These are phyloP conservation scores for Sphecodes monilicornis DNA, from an alignment of 2,888 invertebrate species.

Conservation along the genomic window DNA sequence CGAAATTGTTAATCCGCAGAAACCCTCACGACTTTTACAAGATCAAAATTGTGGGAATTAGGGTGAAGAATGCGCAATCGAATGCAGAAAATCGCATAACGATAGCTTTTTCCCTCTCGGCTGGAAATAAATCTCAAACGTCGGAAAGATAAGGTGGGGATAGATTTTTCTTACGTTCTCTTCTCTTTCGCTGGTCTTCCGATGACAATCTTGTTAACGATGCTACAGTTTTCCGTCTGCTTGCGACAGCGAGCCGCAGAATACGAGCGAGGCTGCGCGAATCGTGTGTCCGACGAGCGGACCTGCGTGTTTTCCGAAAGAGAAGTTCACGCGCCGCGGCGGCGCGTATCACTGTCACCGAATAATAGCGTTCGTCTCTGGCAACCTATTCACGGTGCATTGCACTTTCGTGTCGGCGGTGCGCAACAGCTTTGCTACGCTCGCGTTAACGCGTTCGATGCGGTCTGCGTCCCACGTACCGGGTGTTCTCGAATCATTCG, in stretches of 20 bases:
- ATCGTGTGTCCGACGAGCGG: not conserved
- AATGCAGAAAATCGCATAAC: not conserved
- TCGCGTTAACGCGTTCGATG: slow-evolving; percentile 42
- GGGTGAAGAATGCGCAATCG: not conserved
- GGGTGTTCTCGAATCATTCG: slow-evolving; percentile 16
- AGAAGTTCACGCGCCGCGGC: slow-evolving; percentile 31
- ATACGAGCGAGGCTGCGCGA: not conserved
- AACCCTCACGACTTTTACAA: not conserved
- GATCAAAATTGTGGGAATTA: not conserved
- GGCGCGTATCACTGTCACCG: slow-evolving; percentile 62
- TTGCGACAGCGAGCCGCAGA: too few species aligned
- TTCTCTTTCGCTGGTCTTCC: too few species aligned
- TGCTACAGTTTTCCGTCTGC: not conserved
- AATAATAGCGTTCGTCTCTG: slow-evolving; percentile 70
- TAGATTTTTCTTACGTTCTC: not conserved
- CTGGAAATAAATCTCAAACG: not conserved
- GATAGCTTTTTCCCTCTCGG: not conserved
- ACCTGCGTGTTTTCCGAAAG: slow-evolving; percentile 19
- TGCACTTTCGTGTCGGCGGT: slow-evolving; percentile 67
- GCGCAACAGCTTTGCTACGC: slow-evolving; percentile 21
- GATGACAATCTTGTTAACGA: not conserved
- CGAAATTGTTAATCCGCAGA: too few species aligned
- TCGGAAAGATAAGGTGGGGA: not conserved
- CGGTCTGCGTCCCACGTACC: slow-evolving; percentile 12
- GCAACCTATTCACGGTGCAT: slow-evolving; percentile 73